phyloP scores from a whole-genome alignment of 2,888 invertebrate species.

The Blera fallax region DNA sequence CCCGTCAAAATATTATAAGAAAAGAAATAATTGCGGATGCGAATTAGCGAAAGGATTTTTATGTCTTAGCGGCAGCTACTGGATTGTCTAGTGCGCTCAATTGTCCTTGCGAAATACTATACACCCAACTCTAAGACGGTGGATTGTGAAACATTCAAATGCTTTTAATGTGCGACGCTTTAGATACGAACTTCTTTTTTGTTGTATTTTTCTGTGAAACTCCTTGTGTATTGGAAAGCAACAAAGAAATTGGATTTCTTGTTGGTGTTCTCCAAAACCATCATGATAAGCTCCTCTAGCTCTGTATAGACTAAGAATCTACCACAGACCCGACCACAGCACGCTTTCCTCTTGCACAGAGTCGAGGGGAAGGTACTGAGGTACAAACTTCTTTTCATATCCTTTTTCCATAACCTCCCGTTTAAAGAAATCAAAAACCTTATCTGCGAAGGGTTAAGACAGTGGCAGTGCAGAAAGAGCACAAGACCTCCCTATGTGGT shows the following conservation, averaged over 20 bases:
- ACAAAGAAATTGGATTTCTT: constrained; percentile 68
- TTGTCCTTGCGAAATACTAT: constrained; percentile 34
- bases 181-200: constrained; percentile 57
- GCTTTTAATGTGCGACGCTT: constrained; percentile 74
- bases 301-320: constrained; percentile 12
- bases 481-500: constrained; percentile 40
- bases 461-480: constrained; percentile 31
- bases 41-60: constrained; percentile 71
- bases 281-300: constrained; percentile 50
- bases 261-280: constrained; percentile 38
- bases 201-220: constrained; percentile 17
- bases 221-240: constrained; percentile 62
- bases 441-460: constrained; percentile 70
- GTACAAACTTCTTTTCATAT: constrained; percentile 65
- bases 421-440: constrained; percentile 72
- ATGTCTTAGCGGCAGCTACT: constrained; percentile 62
- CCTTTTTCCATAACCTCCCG: constrained; percentile 64
- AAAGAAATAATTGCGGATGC: constrained; percentile 72
- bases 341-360: constrained; percentile 24
- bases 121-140: constrained; percentile 3
- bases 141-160: constrained; percentile 74
- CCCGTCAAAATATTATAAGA: constrained; percentile 74
- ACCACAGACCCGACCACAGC: constrained; percentile 66
- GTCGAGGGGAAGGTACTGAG: constrained; percentile 5
- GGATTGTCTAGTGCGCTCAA: constrained; percentile 39